Evolutionary conservation across 2,888 invertebrate genomes (phyloP).

Genomic region (Cantharis rustica): DNA sequence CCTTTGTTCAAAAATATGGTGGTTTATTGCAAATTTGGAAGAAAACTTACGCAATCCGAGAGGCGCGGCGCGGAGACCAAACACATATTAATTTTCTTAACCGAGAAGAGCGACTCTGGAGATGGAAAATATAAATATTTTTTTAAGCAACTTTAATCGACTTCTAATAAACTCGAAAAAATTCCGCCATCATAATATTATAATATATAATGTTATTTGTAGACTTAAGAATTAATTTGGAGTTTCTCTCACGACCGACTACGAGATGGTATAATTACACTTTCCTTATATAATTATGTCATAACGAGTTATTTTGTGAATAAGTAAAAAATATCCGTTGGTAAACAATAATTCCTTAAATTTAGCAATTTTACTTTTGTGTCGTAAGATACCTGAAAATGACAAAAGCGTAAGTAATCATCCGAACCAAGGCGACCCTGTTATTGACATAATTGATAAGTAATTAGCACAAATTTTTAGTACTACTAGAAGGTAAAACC

Average conservation of each 20-base stretch:
- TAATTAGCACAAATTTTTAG: slow-evolving; percentile 6
- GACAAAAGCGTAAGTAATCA: not conserved
- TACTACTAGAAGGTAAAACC: not conserved
- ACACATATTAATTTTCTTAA: not conserved
- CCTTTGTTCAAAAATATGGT: slow-evolving; percentile 32
- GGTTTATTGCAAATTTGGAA: slow-evolving; percentile 32
- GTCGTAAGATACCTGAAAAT: not conserved
- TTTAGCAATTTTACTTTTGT: not conserved
- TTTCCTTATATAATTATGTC: slow-evolving; percentile 1
- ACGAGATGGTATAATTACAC: not conserved
- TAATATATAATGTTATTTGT: not conserved
- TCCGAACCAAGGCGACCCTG: not conserved
- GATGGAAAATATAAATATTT: too few relatives aligned
- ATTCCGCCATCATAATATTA: not conserved
- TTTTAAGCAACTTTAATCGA: not conserved
- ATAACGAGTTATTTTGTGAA: not conserved
- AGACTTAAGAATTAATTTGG: not conserved
- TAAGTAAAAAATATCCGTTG: not conserved
- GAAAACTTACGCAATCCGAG: not conserved
- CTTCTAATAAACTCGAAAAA: not conserved
- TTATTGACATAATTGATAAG: slow-evolving; percentile 19
- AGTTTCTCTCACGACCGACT: not conserved
- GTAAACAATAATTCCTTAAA: not conserved
- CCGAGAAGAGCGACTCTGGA: too few relatives aligned
- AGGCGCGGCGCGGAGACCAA: not conserved